phyloP scores from a whole-genome alignment of 2,888 invertebrate species.

The Mechanitis messenoides region DNA sequence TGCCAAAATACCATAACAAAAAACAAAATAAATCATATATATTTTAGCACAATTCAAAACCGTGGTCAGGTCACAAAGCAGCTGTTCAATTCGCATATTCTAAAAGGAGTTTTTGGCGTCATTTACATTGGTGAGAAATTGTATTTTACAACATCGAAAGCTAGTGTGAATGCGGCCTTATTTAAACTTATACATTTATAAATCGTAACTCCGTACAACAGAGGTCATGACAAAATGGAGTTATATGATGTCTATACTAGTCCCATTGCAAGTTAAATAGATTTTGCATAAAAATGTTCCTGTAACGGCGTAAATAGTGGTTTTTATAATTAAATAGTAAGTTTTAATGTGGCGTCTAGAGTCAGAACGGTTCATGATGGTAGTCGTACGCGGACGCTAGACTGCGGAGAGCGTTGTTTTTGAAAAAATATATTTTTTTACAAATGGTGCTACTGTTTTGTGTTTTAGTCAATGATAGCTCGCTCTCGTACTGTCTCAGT shows the following conservation, averaged over 20 bases:
- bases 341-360: slow-evolving; percentile 54
- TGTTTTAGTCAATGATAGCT: slow-evolving; percentile 68
- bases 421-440: slow-evolving; percentile 65
- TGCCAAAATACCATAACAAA: slow-evolving; percentile 34
- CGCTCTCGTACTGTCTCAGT: slow-evolving; percentile 57
- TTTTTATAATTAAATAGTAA: slow-evolving; percentile 61
- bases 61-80: slow-evolving; percentile 54
- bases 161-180: slow-evolving; percentile 70
- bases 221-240: slow-evolving; percentile 48
- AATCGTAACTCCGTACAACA: slow-evolving; percentile 43
- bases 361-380: slow-evolving; percentile 39
- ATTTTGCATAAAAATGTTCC: slow-evolving; percentile 71
- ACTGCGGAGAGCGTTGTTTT: slow-evolving; percentile 43
- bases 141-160: slow-evolving; percentile 61
- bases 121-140: slow-evolving; percentile 63
- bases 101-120: slow-evolving; percentile 61
- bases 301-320: slow-evolving; percentile 70
- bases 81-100: slow-evolving; percentile 46
- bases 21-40: slow-evolving; percentile 27
- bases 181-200: slow-evolving; percentile 41
- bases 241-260: slow-evolving; percentile 64
- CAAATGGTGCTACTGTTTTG: slow-evolving; percentile 74
- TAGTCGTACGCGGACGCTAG: slow-evolving; percentile 39
- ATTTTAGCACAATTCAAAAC: slow-evolving; percentile 28
- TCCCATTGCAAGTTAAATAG: slow-evolving; percentile 73